Evolutionary conservation across 1,140 invertebrate species (phyloP), one percentile per base, ranked within the genome.

Genomic region (Charaxes varanes): DNA sequence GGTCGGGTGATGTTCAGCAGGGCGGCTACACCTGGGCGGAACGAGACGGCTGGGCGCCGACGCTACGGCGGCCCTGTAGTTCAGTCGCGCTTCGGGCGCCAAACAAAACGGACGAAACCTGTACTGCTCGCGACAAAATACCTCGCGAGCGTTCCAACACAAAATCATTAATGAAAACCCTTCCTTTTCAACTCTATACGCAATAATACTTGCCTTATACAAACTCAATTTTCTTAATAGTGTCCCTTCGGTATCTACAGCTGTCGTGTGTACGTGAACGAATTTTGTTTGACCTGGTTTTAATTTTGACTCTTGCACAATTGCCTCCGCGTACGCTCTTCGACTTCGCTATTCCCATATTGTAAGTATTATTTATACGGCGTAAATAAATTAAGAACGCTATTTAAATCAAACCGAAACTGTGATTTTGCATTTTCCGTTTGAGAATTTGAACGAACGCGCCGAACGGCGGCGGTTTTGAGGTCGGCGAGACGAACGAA

Each of bases 141-240:
- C 37, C 35, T 30, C 36, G 37, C 61, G 58, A 62, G 35, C 30
- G 38, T 26, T 42, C 17, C 23, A 59, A 27, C 41, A 16, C 34
- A 45, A 43, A 66, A 68, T 54, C 56, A 70, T 74, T 61, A 78
- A 70, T 70, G 58, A 68, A 66, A 72, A 58, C 28, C 26, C 27
- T 22, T 16, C 7, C 11, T 10, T 52, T 45, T 41, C 24, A 37
- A 35, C 17, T 41, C 22, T 15, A 28, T 35, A 44, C 41, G 27
- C 54, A 47, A 53, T 59, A 61, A 55, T 42, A 14, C 32, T 43
- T 51, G 46, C 53, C 43, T 58, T 58, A 52, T 11, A 50, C 8
- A 24, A 16, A 27, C 18, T 35, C 15, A 51, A 23, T 47, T 19
- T 1, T 16, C 5, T 0, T 35, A 6, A 5, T 24, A 30, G 13